Evolutionary conservation across 2,888 invertebrate genomes (phyloP), one percentile per base, ranked within the genome.

Genomic region (Morpho deidamia): DNA sequence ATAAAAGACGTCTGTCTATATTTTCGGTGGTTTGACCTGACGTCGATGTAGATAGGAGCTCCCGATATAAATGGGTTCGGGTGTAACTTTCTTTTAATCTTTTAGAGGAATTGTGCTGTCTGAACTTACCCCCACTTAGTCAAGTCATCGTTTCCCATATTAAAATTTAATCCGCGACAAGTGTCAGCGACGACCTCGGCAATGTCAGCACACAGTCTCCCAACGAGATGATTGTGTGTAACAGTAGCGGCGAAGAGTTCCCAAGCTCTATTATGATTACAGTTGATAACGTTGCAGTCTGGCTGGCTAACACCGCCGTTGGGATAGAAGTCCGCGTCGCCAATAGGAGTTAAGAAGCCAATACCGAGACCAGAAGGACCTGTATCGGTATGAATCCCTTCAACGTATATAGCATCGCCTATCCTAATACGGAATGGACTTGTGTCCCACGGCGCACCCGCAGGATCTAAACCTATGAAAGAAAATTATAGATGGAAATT

Each of bases 311-410:
- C 78, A 80, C 92, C 92, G 42, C 89, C 86, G 61, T 92, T 92
- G 32, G 91, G 91, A 84, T 90, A 92, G 72, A 92, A 92, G 70
- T 92, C 92, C 2, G 73, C 91, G 55, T 91, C 75, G 0, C 84
- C 92, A 2, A 92, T 72, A 8, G 83, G 69, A 1, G 74, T 68
- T 0, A 35, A n/a, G 41, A 41, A 48, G 7, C 91, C 91, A 38
- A 83, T 91, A 67, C 68, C 92, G 71, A 66, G 85, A 71, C 70
- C 91, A 62, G 14, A 82, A 66, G 67, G 77, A 69, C 74, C 74
- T 2, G 91, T 81, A 8, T 84, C 91, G 34, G 92, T 91, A 53
- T 84, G 83, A 37, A 83, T 79, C 14, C 70, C 81, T 53, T 83
- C 83, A 0, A 82, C 82, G 58, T 81, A 82, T 0, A 68, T 12